phyloP scores from a whole-genome alignment of 1,140 invertebrate species.

The Macrotrachela quadricornifera region DNA sequence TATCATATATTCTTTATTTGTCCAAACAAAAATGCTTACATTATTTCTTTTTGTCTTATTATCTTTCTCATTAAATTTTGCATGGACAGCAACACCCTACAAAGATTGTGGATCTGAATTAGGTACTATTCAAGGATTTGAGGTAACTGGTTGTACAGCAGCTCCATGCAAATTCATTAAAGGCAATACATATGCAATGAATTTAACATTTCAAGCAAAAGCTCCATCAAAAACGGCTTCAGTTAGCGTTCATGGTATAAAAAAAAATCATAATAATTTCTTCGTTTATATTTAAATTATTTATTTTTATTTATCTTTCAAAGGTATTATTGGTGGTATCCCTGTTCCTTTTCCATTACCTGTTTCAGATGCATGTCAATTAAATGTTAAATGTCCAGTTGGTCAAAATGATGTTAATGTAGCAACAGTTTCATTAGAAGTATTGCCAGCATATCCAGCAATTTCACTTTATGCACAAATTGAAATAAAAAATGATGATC shows the following conservation, averaged over 20 bases:
- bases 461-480: too few species aligned
- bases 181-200: background rate
- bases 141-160: background rate
- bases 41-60: too few species aligned
- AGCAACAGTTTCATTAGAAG: background rate
- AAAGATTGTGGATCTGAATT: conserved; percentile 3
- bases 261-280: too few species aligned
- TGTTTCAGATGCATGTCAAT: background rate
- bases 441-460: conserved; percentile 2
- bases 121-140: background rate
- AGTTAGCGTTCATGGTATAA: too few species aligned
- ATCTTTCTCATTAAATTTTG: background rate
- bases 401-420: background rate
- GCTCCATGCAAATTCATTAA: conserved; percentile 4
- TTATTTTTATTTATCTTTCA: background rate
- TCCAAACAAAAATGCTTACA: too few species aligned
- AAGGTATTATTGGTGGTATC: background rate
- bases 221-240: too few species aligned
- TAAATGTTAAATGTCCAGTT: background rate
- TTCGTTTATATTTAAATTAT: background rate
- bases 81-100: background rate
- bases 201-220: background rate
- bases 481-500: too few species aligned
- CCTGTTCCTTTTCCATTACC: conserved; percentile 6
- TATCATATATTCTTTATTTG: too few species aligned